Evolutionary conservation across 2,888 invertebrate genomes (phyloP), one percentile per base, ranked within the genome.

Genomic region (Temnothorax rugatulus): DNA sequence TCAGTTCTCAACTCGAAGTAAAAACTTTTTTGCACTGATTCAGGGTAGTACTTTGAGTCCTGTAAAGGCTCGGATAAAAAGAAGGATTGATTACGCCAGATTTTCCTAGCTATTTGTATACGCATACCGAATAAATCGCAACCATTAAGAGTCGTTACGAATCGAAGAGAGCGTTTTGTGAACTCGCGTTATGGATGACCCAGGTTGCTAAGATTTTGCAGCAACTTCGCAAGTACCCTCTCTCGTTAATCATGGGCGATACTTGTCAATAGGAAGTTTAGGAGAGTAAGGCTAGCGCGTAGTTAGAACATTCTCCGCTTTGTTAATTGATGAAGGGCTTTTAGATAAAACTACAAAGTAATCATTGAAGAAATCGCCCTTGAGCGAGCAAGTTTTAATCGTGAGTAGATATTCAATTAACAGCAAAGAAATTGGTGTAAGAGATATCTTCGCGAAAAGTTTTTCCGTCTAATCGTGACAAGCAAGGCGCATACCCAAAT

Each of bases 191-290:
- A 81, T 81, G 18, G 69, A 81, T 71, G 59, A 50, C 47, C 21
- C 34, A 21, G 25, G 34, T 50, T 59, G 25, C 59, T 47, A 25
- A 81, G 59, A 71, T 81, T 71, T 81, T 69, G 69, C 79, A 66
- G 34, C 18, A 47, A 61, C 59, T 81, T 69, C 18, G 69, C 47
- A 81, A 81, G 79, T 81, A 61, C 13, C 1, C 44, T n/a, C 41
- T 69, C 79, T 81, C 79, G 71, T 81, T 81, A 81, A 81, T 81
- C 79, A 81, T 21, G 41, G 41, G 13, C 47, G 59, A 81, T 81
- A 69, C 71, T 81, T 81, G 79, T 71, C 69, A 61, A 81, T 81
- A 81, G 79, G 18, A 81, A 81, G 79, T 81, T 71, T 69, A 69
- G 69, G 29, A 21, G 15, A 59, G 25, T 21, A 79, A 50, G 34